Conservation (phyloP, 2,888 invertebrate species). For the Lepetodrilus schrolli region DNA sequence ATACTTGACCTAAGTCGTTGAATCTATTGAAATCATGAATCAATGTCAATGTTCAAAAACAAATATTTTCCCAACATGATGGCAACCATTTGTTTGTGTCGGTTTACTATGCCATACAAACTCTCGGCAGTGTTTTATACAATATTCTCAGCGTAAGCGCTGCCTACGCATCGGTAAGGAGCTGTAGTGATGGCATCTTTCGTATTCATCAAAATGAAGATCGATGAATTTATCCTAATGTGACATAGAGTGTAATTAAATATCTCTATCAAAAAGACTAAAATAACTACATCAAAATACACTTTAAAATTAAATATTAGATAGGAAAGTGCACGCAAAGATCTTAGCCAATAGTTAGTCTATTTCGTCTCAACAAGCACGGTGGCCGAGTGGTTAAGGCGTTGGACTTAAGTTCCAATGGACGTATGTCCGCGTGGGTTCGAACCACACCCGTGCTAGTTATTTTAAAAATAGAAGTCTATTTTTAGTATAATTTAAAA, state of each 20-base stretch:
- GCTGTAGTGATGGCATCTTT: neutral
- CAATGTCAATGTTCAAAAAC: neutral
- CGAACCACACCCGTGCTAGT: conserved; percentile 72
- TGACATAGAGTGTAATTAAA: neutral
- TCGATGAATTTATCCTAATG: neutral
- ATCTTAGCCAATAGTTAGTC: neutral
- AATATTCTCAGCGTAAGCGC: neutral
- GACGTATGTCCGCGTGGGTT: conserved; percentile 73
- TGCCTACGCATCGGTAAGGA: neutral
- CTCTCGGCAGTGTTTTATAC: neutral
- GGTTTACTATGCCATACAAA: neutral
- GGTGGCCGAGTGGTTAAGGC: conserved; percentile 74
- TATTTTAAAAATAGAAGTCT: no score
- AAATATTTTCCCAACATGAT: conserved; percentile 14
- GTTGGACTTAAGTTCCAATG: conserved; percentile 74
- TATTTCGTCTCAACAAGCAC: conserved; percentile 42
- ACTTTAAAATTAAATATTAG: neutral
- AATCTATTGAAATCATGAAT: no score
- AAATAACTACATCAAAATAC: neutral
- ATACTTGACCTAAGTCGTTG: no score
- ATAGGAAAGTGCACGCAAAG: neutral
- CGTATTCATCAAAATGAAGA: neutral
- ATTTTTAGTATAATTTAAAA: neutral
- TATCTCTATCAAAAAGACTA: neutral
- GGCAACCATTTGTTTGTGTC: conserved; percentile 30